phyloP scores from a whole-genome alignment of 2,113 vertebrate species.

The Eleginops maclovinus region DNA sequence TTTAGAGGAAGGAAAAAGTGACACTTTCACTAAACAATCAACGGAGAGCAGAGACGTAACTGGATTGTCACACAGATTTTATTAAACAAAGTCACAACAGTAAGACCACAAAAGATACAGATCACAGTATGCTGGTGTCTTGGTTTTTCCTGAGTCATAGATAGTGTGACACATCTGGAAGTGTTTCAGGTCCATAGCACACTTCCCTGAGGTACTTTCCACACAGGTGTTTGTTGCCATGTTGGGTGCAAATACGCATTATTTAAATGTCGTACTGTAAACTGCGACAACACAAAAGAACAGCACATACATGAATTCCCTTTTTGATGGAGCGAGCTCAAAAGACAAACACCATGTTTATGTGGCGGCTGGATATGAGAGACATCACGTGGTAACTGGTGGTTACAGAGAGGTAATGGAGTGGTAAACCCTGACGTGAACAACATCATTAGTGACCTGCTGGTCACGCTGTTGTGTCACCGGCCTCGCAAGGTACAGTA shows the following conservation, averaged over 20 bases:
- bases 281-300: constrained; percentile 38
- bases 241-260: constrained; percentile 64
- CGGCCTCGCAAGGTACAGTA: neutral
- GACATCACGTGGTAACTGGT: neutral
- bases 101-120: constrained; percentile 24
- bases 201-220: constrained; percentile 66
- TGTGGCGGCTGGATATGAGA: neutral
- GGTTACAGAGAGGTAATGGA: neutral
- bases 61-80: constrained; percentile 21
- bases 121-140: constrained; percentile 16
- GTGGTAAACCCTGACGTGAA: constrained; percentile 1
- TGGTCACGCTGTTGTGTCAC: neutral
- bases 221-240: constrained; percentile 38
- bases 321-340: constrained; percentile 53
- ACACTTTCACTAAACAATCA: constrained; percentile 1
- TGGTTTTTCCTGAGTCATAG: constrained; percentile 50
- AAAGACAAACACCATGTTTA: constrained; percentile 26
- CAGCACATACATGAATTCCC: constrained; percentile 70
- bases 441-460: neutral
- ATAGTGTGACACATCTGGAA: constrained; percentile 20
- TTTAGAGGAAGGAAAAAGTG: neutral
- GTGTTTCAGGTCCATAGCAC: constrained; percentile 40
- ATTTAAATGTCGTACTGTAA: constrained; percentile 34
- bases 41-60: neutral
- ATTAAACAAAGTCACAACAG: constrained; percentile 29